phyloP scores from a whole-genome alignment of 2,113 vertebrate species.

The Albula glossodonta region DNA sequence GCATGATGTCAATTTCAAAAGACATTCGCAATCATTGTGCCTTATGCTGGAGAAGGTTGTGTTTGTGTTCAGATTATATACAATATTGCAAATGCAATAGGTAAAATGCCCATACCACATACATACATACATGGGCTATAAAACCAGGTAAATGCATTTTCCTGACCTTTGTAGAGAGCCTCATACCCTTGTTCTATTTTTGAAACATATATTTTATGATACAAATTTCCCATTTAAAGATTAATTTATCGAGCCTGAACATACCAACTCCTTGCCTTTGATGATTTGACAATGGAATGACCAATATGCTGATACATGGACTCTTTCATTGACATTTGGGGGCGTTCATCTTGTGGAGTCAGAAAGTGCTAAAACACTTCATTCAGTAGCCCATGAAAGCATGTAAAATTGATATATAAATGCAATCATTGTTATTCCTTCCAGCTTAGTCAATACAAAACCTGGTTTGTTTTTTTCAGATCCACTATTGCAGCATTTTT shows the following conservation, averaged over 20 bases:
- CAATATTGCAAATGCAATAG: no score
- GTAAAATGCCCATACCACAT: no score
- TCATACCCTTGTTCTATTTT: no score
- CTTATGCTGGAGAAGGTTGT: no score
- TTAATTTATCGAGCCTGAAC: neutral
- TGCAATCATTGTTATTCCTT: neutral
- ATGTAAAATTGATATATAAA: neutral
- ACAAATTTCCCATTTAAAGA: neutral
- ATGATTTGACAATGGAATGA: constrained; percentile 8
- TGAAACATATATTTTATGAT: no score
- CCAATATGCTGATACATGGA: neutral
- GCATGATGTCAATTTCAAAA: no score
- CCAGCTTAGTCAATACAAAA: neutral
- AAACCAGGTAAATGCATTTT: neutral
- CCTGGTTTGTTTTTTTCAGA: neutral
- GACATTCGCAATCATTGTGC: no score
- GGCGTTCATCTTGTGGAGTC: neutral
- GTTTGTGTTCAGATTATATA: no score
- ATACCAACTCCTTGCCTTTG: neutral
- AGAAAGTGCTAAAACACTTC: neutral
- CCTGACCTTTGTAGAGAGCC: neutral
- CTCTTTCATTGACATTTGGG: neutral
- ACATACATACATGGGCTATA: neutral
- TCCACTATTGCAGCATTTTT: neutral
- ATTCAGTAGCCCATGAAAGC: neutral